phyloP scores from a whole-genome alignment of 2,797 vertebrate species.

The Varecia variegata region DNA sequence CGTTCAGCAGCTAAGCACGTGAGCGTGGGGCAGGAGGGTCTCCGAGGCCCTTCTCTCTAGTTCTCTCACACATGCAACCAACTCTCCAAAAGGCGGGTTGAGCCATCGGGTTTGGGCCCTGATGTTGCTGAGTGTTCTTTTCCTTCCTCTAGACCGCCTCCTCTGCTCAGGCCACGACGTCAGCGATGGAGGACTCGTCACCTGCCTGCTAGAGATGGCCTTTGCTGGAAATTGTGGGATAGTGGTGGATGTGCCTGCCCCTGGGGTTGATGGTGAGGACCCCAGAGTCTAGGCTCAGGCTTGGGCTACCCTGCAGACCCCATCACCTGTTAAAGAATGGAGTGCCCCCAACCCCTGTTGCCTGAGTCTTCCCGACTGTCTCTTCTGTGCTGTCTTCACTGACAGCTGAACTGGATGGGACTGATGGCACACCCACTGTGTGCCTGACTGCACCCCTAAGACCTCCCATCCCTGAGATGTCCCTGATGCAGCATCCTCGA shows the following conservation, averaged over 20 bases:
- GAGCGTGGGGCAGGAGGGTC: neutral
- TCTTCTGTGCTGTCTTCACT: neutral
- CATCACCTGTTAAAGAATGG: neutral
- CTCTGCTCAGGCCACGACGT: constrained; percentile 94
- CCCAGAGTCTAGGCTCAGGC: neutral
- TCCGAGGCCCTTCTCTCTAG: neutral
- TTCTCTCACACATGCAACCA: neutral
- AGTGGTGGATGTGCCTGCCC: constrained; percentile 83
- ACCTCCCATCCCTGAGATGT: neutral
- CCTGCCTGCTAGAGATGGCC: constrained; percentile 94
- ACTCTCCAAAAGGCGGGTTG: neutral
- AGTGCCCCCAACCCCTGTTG: neutral
- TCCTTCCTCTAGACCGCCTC: constrained; percentile 82
- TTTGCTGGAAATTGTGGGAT: constrained; percentile 94
- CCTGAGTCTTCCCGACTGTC: neutral
- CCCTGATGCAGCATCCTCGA: neutral
- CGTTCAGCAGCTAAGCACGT: neutral
- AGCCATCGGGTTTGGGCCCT: neutral
- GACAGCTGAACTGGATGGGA: neutral
- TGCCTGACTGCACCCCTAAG: neutral
- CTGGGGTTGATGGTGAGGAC: constrained; percentile 72
- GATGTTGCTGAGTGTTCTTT: neutral
- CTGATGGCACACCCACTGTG: neutral
- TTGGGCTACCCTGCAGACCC: neutral
- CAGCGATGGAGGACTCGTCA: constrained; percentile 93